Conservation (phyloP, 2,797 vertebrate species). For the Enteromius afrohamiltoni region DNA sequence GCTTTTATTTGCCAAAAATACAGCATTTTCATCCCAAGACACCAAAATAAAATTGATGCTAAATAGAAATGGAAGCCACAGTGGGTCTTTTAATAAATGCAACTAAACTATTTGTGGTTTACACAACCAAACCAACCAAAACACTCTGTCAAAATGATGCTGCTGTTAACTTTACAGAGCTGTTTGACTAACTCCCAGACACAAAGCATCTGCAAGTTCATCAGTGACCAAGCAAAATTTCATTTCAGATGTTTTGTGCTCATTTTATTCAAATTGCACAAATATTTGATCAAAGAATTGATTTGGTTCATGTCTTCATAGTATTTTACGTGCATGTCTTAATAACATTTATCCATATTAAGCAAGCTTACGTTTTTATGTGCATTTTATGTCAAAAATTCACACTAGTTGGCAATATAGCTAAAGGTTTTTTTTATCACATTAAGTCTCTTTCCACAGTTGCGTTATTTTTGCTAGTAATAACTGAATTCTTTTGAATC, state of each 20-base stretch:
- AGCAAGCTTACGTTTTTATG: not conserved
- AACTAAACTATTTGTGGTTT: not conserved
- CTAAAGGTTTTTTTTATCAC: not conserved
- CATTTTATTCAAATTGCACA: not conserved
- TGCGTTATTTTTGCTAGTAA: not conserved
- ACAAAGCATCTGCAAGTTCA: no score
- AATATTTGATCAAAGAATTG: not conserved
- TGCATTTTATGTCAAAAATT: not conserved
- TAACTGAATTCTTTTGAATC: not conserved
- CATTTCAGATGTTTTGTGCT: not conserved
- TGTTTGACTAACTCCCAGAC: no score
- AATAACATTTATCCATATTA: not conserved
- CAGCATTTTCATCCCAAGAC: not conserved
- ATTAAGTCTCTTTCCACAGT: not conserved
- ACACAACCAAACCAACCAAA: no score
- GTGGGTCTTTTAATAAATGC: not conserved
- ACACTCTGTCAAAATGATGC: no score
- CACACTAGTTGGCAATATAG: not conserved
- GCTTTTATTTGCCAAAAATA: not conserved
- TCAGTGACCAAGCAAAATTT: not conserved
- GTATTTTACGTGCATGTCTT: not conserved
- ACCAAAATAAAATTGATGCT: not conserved
- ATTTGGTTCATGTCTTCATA: not conserved
- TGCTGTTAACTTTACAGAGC: no score
- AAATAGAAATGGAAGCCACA: not conserved